A percentile compares a stretch with the other conserved stretches of the same genome.
Conservation (phyloP, 30 jellyfish, hydroid and myxozoan genomes). For the Catostylus mosaicus region DNA sequence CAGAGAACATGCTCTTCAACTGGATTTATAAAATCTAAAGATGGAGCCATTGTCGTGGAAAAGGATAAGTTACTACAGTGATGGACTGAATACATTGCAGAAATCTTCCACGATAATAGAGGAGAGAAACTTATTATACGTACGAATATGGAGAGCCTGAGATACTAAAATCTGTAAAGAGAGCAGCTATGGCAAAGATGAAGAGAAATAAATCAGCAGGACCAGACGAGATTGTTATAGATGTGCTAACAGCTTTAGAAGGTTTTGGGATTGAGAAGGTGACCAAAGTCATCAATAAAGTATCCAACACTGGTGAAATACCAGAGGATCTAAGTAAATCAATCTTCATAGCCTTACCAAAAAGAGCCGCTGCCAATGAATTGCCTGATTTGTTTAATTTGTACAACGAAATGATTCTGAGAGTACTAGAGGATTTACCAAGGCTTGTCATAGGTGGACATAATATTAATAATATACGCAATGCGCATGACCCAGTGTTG, state of each 20-base stretch:
- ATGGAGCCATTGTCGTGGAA: background rate
- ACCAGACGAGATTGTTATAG: background rate
- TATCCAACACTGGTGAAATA: background rate
- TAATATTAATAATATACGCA: conserved; percentile 12
- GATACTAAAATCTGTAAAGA: background rate
- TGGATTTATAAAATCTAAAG: background rate
- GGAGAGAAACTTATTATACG: background rate
- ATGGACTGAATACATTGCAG: background rate
- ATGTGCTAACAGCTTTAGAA: background rate
- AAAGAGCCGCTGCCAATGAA: background rate
- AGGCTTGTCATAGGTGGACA: background rate
- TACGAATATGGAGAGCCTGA: background rate
- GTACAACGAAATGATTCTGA: background rate
- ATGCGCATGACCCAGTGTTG: background rate
- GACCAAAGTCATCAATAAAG: background rate
- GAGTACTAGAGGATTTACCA: background rate
- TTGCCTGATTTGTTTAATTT: conserved; percentile 9
- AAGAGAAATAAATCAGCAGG: background rate
- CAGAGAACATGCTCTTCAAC: background rate
- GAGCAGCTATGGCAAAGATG: background rate
- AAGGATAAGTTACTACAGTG: background rate
- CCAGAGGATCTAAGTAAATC: conserved; percentile 6
- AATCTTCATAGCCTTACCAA: conserved; percentile 26
- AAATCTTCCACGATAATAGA: no score
- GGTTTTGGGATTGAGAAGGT: background rate